phyloP scores from a whole-genome alignment of 2,888 invertebrate genomes.

The Stratiomys singularior region DNA sequence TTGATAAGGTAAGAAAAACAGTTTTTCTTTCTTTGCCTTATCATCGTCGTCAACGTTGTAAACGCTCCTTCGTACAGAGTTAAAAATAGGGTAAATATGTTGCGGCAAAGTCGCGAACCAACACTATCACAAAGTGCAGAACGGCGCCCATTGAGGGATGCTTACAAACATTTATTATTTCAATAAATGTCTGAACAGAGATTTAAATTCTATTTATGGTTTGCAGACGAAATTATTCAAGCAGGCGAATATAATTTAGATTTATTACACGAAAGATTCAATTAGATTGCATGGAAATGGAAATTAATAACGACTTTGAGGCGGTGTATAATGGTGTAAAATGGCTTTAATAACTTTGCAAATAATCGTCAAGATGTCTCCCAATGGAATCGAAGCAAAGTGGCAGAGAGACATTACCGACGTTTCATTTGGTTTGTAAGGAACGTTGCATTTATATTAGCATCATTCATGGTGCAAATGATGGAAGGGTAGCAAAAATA shows the following conservation, averaged over 20 bases:
- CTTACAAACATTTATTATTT: constrained; percentile 34
- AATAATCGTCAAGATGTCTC: no score
- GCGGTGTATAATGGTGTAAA: no score
- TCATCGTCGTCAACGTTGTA: not conserved
- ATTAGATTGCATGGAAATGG: not conserved
- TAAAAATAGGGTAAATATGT: not conserved
- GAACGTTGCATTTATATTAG: no score
- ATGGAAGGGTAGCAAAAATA: no score
- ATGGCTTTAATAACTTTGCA: no score
- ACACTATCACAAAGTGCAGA: not conserved
- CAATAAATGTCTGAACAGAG: constrained; percentile 37
- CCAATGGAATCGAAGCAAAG: no score
- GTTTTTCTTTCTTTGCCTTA: constrained; percentile 9
- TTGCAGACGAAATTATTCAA: constrained; percentile 17
- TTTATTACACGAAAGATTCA: not conserved
- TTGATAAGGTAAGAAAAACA: constrained; percentile 16
- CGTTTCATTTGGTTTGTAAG: no score
- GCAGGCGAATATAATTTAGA: not conserved
- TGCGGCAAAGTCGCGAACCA: not conserved
- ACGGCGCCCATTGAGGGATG: constrained; percentile 25
- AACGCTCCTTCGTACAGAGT: not conserved
- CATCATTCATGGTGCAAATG: no score
- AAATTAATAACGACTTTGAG: not conserved
- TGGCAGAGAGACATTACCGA: no score
- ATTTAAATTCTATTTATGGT: constrained; percentile 40